phyloP scores from a whole-genome alignment of 1,140 invertebrate genomes.

The Nasonia longicornis region DNA sequence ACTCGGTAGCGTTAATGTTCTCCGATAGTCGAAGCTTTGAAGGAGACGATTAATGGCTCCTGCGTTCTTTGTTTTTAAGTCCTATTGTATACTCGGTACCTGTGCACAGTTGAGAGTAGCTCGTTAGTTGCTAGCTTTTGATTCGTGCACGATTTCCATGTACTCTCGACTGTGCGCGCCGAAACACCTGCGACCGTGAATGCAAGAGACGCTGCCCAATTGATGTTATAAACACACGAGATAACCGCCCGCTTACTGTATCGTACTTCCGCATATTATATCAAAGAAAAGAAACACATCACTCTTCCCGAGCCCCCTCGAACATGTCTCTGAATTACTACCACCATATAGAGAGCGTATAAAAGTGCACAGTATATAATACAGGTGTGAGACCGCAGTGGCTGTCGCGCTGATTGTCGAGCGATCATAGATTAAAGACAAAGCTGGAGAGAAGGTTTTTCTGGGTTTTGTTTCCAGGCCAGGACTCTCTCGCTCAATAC shows the following conservation, averaged over 20 bases:
- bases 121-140: neutral
- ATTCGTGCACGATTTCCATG: too few relatives aligned
- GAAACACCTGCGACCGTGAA: slow-evolving; percentile 7
- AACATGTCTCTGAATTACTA: too few relatives aligned
- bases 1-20: neutral
- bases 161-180: neutral
- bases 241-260: neutral
- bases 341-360: too few relatives aligned
- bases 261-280: too few relatives aligned
- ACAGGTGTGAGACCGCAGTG: too few relatives aligned
- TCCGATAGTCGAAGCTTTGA: neutral
- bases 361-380: too few relatives aligned
- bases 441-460: slow-evolving; percentile 43
- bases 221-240: slow-evolving; percentile 10
- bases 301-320: too few relatives aligned
- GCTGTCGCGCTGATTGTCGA: neutral
- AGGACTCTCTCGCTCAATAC: slow-evolving; percentile 30
- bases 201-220: slow-evolving; percentile 41
- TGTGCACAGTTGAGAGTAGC: neutral
- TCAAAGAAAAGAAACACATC: too few relatives aligned
- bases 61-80: neutral
- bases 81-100: neutral
- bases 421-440: slow-evolving; percentile 17
- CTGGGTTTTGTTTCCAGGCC: slow-evolving; percentile 42
- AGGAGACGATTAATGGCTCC: neutral